phyloP scores from a whole-genome alignment of 2,113 vertebrate genomes.

The Pogonocichla stellata region DNA sequence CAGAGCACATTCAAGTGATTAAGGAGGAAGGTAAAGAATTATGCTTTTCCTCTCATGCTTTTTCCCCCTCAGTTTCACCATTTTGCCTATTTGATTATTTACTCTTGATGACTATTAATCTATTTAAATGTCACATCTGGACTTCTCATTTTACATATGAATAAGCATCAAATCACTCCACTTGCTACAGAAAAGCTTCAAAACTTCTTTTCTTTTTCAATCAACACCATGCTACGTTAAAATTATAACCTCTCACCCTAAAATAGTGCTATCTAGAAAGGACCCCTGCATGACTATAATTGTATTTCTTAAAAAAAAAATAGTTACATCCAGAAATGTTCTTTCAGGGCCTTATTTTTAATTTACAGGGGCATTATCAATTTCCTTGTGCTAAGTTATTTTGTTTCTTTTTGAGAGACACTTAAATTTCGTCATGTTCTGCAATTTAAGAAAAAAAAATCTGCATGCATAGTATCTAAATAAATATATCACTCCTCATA shows the following conservation, averaged over 20 bases:
- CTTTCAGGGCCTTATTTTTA: not conserved
- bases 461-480: not conserved
- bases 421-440: not conserved
- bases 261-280: not conserved
- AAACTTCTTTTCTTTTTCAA: not conserved
- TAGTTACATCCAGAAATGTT: accelerated
- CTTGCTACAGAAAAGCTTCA: not conserved
- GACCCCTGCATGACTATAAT: accelerated
- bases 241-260: not conserved
- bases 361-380: not conserved
- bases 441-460: not conserved
- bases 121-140: not conserved
- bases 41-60: accelerated
- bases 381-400: not conserved
- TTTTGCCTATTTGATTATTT: not conserved
- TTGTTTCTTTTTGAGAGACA: not conserved
- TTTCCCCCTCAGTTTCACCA: not conserved
- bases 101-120: not conserved
- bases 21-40: not conserved
- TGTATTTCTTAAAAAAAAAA: not conserved
- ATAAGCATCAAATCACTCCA: not conserved
- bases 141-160: not conserved
- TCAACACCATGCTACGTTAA: not conserved
- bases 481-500: not conserved
- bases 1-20: not conserved